These are phyloP conservation scores for Helicoverpa assulta DNA, from an alignment of 2,888 invertebrate genomes.

Conservation along the genomic window DNA sequence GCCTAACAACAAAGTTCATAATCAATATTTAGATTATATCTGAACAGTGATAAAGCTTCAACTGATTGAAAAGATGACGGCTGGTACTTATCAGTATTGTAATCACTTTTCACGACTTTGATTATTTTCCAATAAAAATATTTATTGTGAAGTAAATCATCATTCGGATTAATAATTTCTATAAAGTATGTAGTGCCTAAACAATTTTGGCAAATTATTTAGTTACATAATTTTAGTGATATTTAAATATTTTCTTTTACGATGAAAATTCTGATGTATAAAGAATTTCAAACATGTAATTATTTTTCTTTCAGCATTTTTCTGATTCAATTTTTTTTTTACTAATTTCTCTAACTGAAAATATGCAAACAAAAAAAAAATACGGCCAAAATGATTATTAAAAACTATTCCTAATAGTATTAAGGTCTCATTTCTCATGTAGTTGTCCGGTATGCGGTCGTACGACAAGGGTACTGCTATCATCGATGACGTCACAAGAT, in stretches of 20 bases:
- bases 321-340: too few species aligned
- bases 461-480: slow-evolving; percentile 42
- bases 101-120: slow-evolving; percentile 40
- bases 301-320: too few species aligned
- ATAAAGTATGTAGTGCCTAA: not conserved
- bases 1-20: not conserved
- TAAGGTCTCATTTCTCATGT: not conserved
- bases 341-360: too few species aligned
- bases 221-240: too few species aligned
- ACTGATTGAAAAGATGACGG: slow-evolving; percentile 49
- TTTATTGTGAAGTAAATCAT: slow-evolving; percentile 31
- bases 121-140: slow-evolving; percentile 34
- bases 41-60: slow-evolving; percentile 34
- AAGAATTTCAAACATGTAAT: too few species aligned
- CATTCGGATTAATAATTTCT: not conserved
- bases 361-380: too few species aligned
- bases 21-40: slow-evolving; percentile 6
- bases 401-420: not conserved
- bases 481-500: slow-evolving; percentile 60
- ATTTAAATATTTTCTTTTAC: not conserved
- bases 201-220: too few species aligned
- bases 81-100: slow-evolving; percentile 42
- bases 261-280: too few species aligned
- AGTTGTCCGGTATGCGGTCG: slow-evolving; percentile 28
- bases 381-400: too few species aligned